Evolutionary conservation across 2,113 vertebrate genomes (phyloP), one percentile per base, ranked within the genome.

Genomic region (Hepsetus odoe): DNA sequence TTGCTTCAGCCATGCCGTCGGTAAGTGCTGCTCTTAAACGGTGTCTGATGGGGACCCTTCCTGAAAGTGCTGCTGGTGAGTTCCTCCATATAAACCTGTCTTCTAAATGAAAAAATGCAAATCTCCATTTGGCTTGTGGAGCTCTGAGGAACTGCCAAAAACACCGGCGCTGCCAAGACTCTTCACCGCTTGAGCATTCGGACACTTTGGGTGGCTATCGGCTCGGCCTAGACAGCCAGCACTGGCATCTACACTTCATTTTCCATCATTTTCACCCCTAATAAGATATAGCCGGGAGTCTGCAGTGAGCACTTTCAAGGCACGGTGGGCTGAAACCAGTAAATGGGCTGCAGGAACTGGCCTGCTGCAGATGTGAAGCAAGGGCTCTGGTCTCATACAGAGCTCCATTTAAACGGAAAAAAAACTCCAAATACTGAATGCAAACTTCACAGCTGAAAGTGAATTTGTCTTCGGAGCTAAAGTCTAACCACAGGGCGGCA

Each of bases 61-160:
- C 68, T 56, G 69, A 51, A 72, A 56, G 49, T 38, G 51, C 10
- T n/a, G 20, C 40, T 51, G n/a, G 69, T 38, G 24, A 22, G 4
- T 38, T 56, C 22, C 68, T 55, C 20, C 33, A 30, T 78, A 72
- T 77, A 59, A 66, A n/a, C n/a, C 11, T 77, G 49, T 82, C 35
- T 56, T 26, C 53, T 71, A 33, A 33, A 71, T 53, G 46, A 71
- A 53, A 53, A 71, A 51, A 55, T 53, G 70, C 68, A 71, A 53
- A 71, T 71, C 69, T 55, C 9, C 44, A 67, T 66, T 76, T 76
- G 61, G 46, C 33, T 76, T 76, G 12, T 20, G 30, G 28, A 62
- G 13, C 28, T 62, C 16, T 33, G 59, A 55, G 72, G 26, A 16
- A n/a, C 26, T 62, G 56, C 18, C 56, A 62, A 32, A 55, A 62